These are phyloP conservation scores for Willisornis vidua DNA, from an alignment of 2,113 vertebrate genomes.

Conservation along the genomic window DNA sequence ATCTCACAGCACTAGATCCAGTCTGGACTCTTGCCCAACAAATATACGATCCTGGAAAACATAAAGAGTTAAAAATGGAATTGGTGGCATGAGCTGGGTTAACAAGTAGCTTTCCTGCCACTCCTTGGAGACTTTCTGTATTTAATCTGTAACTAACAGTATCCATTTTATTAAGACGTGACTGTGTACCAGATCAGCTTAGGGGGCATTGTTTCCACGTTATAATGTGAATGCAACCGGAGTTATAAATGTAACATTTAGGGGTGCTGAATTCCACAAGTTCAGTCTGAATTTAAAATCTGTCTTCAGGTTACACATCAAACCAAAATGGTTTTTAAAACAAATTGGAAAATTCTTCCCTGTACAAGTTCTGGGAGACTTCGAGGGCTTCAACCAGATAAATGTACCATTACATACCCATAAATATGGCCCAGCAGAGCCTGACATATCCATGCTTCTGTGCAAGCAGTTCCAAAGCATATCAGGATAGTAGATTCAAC, in stretches of 20 bases:
- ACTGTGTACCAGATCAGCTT: neutral
- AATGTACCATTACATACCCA: neutral
- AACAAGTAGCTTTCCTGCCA: neutral
- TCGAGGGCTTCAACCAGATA: neutral
- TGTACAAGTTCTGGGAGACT: neutral
- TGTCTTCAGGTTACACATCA: neutral
- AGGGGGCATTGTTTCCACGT: neutral
- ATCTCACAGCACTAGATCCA: neutral
- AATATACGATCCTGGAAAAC: neutral
- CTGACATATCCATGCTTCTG: neutral
- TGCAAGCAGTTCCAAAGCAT: neutral
- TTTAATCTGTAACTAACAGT: neutral
- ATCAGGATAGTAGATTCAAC: neutral
- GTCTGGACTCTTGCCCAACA: neutral
- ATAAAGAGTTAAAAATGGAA: fast-evolving
- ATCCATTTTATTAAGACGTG: neutral
- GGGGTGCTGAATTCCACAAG: neutral
- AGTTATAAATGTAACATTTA: neutral
- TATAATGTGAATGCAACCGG: neutral
- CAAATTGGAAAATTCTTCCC: neutral
- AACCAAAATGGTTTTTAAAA: neutral
- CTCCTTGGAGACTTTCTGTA: neutral
- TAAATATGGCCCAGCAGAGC: neutral
- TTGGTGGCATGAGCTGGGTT: neutral
- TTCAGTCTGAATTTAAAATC: neutral